Base-by-base conservation (phyloP, 30 jellyfish, hydroid and myxozoan genomes). In the Chironex yamaguchii region DNA sequence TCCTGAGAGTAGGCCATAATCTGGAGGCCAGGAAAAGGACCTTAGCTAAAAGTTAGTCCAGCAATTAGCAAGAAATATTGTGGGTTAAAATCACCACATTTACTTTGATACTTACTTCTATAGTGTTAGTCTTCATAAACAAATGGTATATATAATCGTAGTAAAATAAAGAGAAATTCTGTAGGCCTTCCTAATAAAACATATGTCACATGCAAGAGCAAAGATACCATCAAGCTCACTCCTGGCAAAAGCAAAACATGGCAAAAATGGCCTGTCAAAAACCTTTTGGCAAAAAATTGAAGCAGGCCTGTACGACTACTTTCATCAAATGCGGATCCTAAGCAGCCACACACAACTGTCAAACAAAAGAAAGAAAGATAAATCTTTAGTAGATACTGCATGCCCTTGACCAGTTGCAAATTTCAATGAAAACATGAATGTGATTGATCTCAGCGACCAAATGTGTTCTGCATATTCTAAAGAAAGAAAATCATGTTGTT, bases 391-490 rank as follows among this genome's bases (percentile, higher is more conserved):
- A 23, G 68, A 67, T 31, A 31, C 35, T 2, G 21, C 81, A 1
- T 67, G 81, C 81, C 81, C 81, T 0, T 30, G 11, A 31, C 81
- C 81, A 0, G 81, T 67, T 31, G 21, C 4, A 9, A 2, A 2
- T 11, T 67, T 31, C 81, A 71, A 71, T 23, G 76, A 36, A 71
- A 71, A 71, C 85, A 71, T 71, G 77, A 71, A 33, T 35, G 85
- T 26, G 2, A 71, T 71, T 3, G 85, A 71, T 36, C 34, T 36
- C 1, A 22, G 77, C 6, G 79, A 65, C 21, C 79, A 65, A 25
- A 65, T 65, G 79, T 25, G 67, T 2, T 9, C 64, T 2, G 79
- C 65, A 23, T 65, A 65, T 34, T 31, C 67, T 22, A 33, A 34
- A 2, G 66, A 34, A 33, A 69, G 82, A 69, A 69, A 34, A 24